Evolutionary conservation across 2,888 invertebrate genomes (phyloP).

Genomic region (Lasioglossum pauxillum): DNA sequence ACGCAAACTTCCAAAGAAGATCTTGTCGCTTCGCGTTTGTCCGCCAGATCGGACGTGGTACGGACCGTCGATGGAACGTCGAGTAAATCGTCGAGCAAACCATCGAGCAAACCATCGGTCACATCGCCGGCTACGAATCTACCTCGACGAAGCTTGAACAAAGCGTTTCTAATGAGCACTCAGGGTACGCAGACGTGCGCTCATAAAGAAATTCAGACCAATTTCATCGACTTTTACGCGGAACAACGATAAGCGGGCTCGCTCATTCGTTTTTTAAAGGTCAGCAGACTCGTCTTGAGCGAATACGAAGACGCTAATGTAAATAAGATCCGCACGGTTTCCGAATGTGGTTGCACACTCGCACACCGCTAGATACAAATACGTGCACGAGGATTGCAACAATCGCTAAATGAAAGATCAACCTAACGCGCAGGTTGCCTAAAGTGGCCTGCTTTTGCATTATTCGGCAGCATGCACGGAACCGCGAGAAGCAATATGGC

Average conservation of each 20-base stretch:
- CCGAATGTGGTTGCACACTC: no score
- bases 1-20: conserved; percentile 70
- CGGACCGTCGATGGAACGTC: background rate
- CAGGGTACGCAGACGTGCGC: conserved; percentile 71
- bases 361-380: no score
- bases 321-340: no score
- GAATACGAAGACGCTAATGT: no score
- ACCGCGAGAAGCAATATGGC: no score
- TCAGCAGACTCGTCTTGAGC: background rate
- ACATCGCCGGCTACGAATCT: background rate
- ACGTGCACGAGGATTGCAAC: no score
- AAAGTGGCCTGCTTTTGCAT: no score
- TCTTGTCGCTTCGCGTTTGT: conserved; percentile 53
- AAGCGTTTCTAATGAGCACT: conserved; percentile 59
- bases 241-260: background rate
- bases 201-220: conserved; percentile 69
- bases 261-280: background rate
- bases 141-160: conserved; percentile 24
- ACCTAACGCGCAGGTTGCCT: no score
- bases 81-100: background rate
- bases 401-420: no score
- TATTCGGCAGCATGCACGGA: no score
- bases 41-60: background rate
- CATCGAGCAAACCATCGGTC: background rate
- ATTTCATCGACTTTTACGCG: conserved; percentile 38